A percentile compares a stretch with the other conserved stretches of the same genome.
Conservation (phyloP, 1,140 invertebrate genomes). For the Anoplophora glabripennis region DNA sequence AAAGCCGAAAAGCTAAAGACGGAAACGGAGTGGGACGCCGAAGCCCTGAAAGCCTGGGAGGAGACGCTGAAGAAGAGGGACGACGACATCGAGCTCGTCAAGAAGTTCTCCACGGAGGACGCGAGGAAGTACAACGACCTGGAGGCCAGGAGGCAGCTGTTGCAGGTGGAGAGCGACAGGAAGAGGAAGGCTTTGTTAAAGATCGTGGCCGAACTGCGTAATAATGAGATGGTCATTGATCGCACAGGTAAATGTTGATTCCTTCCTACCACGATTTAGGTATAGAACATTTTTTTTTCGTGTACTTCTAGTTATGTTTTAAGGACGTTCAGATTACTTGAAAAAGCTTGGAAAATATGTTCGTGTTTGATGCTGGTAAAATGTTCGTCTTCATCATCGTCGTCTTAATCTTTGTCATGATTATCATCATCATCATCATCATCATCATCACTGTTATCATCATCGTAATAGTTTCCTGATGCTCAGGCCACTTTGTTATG, state of each 20-base stretch:
- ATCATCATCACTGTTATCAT: too few relatives aligned
- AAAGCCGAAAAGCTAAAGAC: conserved; percentile 58
- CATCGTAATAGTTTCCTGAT: too few relatives aligned
- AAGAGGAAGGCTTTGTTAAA: conserved; percentile 51
- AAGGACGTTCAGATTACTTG: too few relatives aligned
- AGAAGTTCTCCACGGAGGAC: conserved; percentile 63
- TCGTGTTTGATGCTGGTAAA: too few relatives aligned
- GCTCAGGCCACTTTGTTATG: too few relatives aligned
- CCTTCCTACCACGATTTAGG: background rate
- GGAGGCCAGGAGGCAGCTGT: conserved; percentile 53
- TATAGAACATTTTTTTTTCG: background rate
- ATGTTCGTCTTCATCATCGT: too few relatives aligned
- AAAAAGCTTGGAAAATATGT: too few relatives aligned
- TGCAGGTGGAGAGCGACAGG: conserved; percentile 54
- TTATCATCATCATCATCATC: too few relatives aligned
- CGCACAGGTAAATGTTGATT: conserved; percentile 39
- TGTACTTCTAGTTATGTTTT: background rate
- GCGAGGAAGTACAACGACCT: conserved; percentile 58
- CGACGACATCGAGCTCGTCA: conserved; percentile 60
- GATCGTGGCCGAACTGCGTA: conserved; percentile 52
- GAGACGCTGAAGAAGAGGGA: conserved; percentile 59
- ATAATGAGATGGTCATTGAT: conserved; percentile 55
- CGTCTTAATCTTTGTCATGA: too few relatives aligned
- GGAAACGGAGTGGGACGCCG: conserved; percentile 59
- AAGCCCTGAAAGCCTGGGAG: conserved; percentile 60